Evolutionary conservation across 2,113 vertebrate species (phyloP).

Genomic region (Oncorhynchus gorbuscha): DNA sequence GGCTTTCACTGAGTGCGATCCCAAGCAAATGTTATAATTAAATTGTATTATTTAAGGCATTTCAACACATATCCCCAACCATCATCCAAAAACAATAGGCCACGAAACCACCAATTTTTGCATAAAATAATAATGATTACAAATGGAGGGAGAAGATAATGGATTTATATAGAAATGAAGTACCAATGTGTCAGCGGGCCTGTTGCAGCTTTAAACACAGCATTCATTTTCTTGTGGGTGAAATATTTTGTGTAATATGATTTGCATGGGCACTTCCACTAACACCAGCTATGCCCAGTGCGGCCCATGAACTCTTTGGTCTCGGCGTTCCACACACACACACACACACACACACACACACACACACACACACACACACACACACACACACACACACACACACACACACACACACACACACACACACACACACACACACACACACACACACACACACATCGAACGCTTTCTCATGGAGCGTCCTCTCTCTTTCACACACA

Average conservation of each 20-base stretch:
- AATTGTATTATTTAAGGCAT: no score
- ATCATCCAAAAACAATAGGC: conserved; percentile 35
- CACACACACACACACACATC: conserved; percentile 33
- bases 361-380: not conserved
- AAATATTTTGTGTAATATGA: conserved; percentile 2
- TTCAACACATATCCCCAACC: not conserved
- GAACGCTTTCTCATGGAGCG: conserved; percentile 79
- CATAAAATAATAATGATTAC: not conserved
- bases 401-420: conserved; percentile 75
- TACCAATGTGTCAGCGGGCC: not conserved
- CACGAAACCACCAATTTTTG: conserved; percentile 11
- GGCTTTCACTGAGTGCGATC: no score
- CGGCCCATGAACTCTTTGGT: conserved; percentile 91
- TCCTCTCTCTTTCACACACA: conserved; percentile 63
- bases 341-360: not conserved
- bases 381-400: not conserved
- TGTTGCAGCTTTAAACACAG: not conserved
- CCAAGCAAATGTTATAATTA: no score
- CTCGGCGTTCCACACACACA: conserved; percentile 91
- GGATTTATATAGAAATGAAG: not conserved
- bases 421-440: conserved; percentile 75
- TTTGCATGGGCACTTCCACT: conserved; percentile 61
- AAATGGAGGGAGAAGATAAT: not conserved
- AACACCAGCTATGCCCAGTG: conserved; percentile 93
- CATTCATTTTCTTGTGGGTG: not conserved